Evolutionary conservation across 2,888 invertebrate species (phyloP).

Genomic region (Osedax frankpressi): DNA sequence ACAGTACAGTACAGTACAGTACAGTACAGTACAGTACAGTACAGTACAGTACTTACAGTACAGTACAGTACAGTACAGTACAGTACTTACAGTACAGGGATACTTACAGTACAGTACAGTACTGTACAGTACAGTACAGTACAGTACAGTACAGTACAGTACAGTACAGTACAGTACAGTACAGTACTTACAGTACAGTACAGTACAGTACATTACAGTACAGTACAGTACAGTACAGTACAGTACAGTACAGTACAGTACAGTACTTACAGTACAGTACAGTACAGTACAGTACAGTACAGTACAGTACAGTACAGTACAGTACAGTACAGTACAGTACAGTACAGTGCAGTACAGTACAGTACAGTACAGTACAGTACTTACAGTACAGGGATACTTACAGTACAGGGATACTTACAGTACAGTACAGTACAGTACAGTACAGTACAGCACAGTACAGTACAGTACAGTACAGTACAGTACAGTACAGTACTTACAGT

Average conservation of each 20-base stretch:
- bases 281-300: neutral
- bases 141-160: conserved; percentile 19
- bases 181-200: no score
- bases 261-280: no score
- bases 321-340: neutral
- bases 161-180: conserved; percentile 21
- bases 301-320: neutral
- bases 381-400: no score
- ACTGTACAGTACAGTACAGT: conserved; percentile 23
- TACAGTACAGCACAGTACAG: conserved; percentile 19
- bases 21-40: conserved; percentile 22
- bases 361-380: neutral
- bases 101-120: conserved; percentile 10
- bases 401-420: conserved; percentile 5
- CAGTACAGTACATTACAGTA: no score
- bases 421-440: conserved; percentile 21
- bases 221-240: conserved; percentile 11
- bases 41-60: conserved; percentile 17
- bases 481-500: conserved; percentile 16
- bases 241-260: neutral
- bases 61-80: conserved; percentile 25
- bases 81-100: no score
- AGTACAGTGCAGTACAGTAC: neutral
- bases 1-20: conserved; percentile 22
- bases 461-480: conserved; percentile 13